Evolutionary conservation across 2,888 invertebrate species (phyloP).

Genomic region (Torymus auratus): DNA sequence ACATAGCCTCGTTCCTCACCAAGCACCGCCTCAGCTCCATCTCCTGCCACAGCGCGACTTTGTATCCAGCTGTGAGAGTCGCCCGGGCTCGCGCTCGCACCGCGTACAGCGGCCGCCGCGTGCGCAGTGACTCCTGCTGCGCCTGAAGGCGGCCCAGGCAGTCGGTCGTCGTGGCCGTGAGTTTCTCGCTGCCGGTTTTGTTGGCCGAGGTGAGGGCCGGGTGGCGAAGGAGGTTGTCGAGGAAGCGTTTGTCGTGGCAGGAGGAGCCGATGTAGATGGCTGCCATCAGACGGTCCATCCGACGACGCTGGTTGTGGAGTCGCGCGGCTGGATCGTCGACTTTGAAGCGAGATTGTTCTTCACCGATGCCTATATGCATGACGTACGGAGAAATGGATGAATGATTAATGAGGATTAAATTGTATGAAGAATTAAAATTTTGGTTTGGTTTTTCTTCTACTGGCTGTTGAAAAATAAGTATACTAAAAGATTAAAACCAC

Average conservation of each 20-base stretch:
- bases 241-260: constrained; percentile 76
- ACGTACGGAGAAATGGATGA: not conserved
- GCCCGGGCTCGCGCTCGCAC: constrained; percentile 73
- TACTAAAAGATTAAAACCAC: too few species aligned
- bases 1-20: constrained; percentile 74
- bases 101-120: constrained; percentile 76
- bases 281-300: constrained; percentile 70
- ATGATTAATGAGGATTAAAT: not conserved
- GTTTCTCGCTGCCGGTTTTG: constrained; percentile 68
- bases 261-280: constrained; percentile 76
- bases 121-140: constrained; percentile 76
- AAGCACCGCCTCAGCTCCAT: constrained; percentile 70
- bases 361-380: constrained; percentile 65
- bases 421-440: too few species aligned
- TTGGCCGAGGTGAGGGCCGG: constrained; percentile 73
- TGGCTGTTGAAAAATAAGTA: too few species aligned
- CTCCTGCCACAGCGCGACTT: constrained; percentile 68
- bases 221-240: constrained; percentile 70
- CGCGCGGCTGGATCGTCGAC: constrained; percentile 65
- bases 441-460: too few species aligned
- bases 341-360: constrained; percentile 67
- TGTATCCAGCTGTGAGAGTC: constrained; percentile 68
- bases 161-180: constrained; percentile 68
- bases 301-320: constrained; percentile 56
- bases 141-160: constrained; percentile 70